These are phyloP conservation scores for Melinaea menophilus DNA, from an alignment of 2,888 invertebrate genomes.

Conservation along the genomic window DNA sequence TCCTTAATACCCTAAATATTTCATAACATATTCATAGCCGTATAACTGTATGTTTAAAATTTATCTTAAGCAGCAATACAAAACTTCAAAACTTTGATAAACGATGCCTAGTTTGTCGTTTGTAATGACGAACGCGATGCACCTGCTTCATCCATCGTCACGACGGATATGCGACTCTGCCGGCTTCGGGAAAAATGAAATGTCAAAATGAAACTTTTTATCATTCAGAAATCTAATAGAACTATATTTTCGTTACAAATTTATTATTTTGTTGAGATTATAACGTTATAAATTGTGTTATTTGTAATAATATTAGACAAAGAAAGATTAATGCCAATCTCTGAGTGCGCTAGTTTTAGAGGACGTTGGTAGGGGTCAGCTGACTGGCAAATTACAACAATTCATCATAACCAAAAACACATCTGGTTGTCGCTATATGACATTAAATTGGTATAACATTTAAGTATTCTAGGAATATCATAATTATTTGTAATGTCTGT, in stretches of 20 bases:
- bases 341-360: constrained; percentile 28
- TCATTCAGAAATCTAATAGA: neutral
- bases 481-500: no score
- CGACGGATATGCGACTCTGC: neutral
- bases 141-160: neutral
- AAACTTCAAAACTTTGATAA: constrained; percentile 2
- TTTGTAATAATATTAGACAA: constrained; percentile 19
- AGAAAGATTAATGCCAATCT: constrained; percentile 28
- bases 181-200: neutral
- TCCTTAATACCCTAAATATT: no score
- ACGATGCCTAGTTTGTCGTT: neutral
- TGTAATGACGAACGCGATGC: neutral
- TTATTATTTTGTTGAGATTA: neutral
- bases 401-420: constrained; percentile 39
- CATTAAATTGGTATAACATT: neutral
- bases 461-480: no score
- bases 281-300: neutral
- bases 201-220: neutral
- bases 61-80: neutral
- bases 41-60: no score
- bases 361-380: constrained; percentile 29
- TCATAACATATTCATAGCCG: no score
- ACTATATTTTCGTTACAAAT: neutral
- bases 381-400: constrained; percentile 37
- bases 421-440: constrained; percentile 22